Conservation (phyloP, 2,797 vertebrate genomes). For the Thunnus albacares region DNA sequence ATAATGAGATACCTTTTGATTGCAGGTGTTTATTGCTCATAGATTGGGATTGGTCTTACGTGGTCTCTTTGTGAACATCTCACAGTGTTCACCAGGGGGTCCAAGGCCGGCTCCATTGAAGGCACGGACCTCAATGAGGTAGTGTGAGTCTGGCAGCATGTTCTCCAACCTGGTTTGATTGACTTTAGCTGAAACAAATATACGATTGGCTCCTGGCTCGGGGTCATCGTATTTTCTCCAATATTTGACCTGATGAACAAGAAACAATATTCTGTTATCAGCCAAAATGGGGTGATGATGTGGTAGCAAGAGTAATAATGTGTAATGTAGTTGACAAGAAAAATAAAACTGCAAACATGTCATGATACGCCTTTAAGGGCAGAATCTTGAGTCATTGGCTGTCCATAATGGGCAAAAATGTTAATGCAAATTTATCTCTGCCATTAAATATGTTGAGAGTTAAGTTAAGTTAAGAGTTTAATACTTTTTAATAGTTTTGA, state of each 20-base stretch:
- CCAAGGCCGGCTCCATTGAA: constrained; percentile 96
- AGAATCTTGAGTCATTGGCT: background rate
- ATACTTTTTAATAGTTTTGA: too few relatives aligned
- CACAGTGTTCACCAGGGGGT: constrained; percentile 90
- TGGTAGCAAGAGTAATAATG: background rate
- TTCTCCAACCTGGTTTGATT: constrained; percentile 94
- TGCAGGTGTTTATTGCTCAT: too few relatives aligned
- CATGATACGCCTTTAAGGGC: too few relatives aligned
- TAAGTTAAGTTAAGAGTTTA: too few relatives aligned
- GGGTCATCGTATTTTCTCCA: constrained; percentile 94
- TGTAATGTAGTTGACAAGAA: too few relatives aligned
- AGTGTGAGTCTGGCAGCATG: constrained; percentile 93
- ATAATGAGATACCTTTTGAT: background rate
- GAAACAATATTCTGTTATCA: background rate
- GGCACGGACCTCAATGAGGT: constrained; percentile 94
- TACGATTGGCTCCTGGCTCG: constrained; percentile 92
- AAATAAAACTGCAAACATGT: too few relatives aligned
- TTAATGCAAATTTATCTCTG: too few relatives aligned
- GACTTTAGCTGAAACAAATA: constrained; percentile 88
- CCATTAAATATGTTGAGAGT: too few relatives aligned
- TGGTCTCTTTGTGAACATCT: constrained; percentile 94
- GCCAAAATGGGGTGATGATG: background rate
- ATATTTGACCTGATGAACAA: constrained; percentile 90
- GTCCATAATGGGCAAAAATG: too few relatives aligned
- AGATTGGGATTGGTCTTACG: constrained; percentile 84